Conservation (phyloP, 2,888 invertebrate genomes). For the Suillia variegata region DNA sequence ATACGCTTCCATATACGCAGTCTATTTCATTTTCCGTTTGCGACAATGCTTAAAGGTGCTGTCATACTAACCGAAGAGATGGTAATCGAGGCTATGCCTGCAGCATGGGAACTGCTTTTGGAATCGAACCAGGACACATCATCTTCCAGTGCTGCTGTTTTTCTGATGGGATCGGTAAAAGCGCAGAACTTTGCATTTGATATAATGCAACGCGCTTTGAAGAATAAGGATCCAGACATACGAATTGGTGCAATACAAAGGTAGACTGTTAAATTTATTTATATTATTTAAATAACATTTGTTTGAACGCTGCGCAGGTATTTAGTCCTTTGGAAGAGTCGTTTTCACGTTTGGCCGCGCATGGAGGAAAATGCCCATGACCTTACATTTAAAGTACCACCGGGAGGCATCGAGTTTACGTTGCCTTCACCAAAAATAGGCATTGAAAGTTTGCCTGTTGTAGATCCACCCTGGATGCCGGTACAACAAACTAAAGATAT, state of each 20-base stretch:
- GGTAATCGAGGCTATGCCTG: conserved; percentile 85
- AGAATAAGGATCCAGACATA: conserved; percentile 80
- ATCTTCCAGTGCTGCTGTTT: conserved; percentile 84
- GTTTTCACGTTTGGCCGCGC: conserved; percentile 98
- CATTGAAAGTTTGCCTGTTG: conserved; percentile 89
- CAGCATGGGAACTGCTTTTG: conserved; percentile 93
- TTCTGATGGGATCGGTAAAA: conserved; percentile 91
- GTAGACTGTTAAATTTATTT: conserved; percentile 51
- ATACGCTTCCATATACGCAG: conserved; percentile 81
- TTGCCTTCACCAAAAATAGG: conserved; percentile 98
- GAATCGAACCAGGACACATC: conserved; percentile 89
- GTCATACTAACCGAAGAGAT: conserved; percentile 86
- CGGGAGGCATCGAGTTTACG: conserved; percentile 98
- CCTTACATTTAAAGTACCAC: conserved; percentile 95
- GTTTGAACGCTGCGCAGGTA: conserved; percentile 65
- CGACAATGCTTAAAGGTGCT: conserved; percentile 86
- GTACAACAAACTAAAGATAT: conserved; percentile 98
- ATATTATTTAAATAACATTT: neutral
- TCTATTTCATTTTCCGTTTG: conserved; percentile 87
- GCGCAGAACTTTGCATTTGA: conserved; percentile 88
- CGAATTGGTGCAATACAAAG: conserved; percentile 83
- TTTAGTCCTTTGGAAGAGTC: conserved; percentile 93
- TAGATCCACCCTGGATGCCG: conserved; percentile 99
- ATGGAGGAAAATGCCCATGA: conserved; percentile 97
- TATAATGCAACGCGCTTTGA: conserved; percentile 86